A percentile compares a stretch with the other conserved stretches of the same genome.
Conservation (phyloP, 2,888 invertebrate genomes). For the Diaprepes abbreviatus region DNA sequence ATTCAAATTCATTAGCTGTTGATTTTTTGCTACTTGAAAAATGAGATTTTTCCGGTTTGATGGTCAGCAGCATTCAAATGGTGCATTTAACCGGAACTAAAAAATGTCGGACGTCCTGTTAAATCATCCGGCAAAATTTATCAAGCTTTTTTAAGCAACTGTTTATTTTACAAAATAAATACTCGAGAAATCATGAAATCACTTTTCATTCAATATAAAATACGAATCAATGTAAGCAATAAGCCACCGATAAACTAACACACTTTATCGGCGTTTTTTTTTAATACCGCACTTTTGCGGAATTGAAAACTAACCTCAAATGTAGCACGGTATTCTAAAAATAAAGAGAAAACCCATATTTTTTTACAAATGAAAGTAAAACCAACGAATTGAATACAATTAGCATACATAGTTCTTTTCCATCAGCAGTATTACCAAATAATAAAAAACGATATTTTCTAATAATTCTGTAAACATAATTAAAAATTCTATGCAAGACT, state of each 20-base stretch:
- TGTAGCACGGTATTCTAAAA: conserved; percentile 5
- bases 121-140: too few relatives aligned
- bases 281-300: neutral
- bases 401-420: conserved; percentile 15
- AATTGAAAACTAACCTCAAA: neutral
- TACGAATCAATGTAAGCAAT: neutral
- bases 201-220: too few relatives aligned
- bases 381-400: conserved; percentile 14
- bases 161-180: too few relatives aligned
- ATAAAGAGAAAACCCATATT: conserved; percentile 14
- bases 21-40: too few relatives aligned
- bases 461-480: conserved; percentile 8
- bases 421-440: conserved; percentile 7
- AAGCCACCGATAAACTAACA: too few relatives aligned
- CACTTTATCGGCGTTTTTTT: neutral
- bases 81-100: too few relatives aligned
- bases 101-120: too few relatives aligned
- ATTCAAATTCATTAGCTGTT: too few relatives aligned
- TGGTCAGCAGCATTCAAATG: too few relatives aligned
- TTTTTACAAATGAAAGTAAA: conserved; percentile 18
- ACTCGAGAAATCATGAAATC: too few relatives aligned
- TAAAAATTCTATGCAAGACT: conserved; percentile 12
- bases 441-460: conserved; percentile 11
- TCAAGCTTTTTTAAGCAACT: too few relatives aligned
- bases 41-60: too few relatives aligned